Evolutionary conservation across 2,888 invertebrate species (phyloP).

Genomic region (Melanotus villosus): DNA sequence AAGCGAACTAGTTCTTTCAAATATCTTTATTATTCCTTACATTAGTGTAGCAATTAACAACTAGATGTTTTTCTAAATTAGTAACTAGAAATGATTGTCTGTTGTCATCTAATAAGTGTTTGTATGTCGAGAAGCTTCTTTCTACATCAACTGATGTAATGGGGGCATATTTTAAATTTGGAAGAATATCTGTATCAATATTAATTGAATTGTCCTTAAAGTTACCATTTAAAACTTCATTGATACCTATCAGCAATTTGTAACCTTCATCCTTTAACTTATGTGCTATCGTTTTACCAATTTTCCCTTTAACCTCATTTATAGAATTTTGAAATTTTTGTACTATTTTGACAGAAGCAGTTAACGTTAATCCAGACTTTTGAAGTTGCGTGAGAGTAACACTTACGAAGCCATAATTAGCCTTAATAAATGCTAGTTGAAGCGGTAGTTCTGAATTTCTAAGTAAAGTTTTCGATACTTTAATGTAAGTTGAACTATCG

Average conservation of each 20-base stretch:
- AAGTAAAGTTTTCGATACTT: not conserved
- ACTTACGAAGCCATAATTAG: constrained; percentile 2
- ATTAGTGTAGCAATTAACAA: not conserved
- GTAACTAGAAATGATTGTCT: not conserved
- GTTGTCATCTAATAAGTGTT: no score
- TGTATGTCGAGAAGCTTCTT: no score
- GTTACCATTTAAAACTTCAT: not conserved
- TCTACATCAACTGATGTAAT: not conserved
- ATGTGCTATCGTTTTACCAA: not conserved
- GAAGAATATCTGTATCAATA: not conserved
- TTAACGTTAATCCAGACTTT: not conserved
- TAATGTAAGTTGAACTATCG: not conserved
- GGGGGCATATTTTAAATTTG: constrained; percentile 7
- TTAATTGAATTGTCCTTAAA: not conserved
- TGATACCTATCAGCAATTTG: not conserved
- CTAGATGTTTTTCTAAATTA: constrained; percentile 17
- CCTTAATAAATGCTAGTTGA: constrained; percentile 12
- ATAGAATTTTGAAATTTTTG: not conserved
- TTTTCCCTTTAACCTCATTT: not conserved
- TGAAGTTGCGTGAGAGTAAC: not conserved
- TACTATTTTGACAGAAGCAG: not conserved
- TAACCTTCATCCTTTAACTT: not conserved
- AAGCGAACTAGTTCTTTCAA: no score
- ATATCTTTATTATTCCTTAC: no score
- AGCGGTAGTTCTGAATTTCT: not conserved